phyloP scores from a whole-genome alignment of 2,888 invertebrate genomes.

The Heliconius charithonia region DNA sequence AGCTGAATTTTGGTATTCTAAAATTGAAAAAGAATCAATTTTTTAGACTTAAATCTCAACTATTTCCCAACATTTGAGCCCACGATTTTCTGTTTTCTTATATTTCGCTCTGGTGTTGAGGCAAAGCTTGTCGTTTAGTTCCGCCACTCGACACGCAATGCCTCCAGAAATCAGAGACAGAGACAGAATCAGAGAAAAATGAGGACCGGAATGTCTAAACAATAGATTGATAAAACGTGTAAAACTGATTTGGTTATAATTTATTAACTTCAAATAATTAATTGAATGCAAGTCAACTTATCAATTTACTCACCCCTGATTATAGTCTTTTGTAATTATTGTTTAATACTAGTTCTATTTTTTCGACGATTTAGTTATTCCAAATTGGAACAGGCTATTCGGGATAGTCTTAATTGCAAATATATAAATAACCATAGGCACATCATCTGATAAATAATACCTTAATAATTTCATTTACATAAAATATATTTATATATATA shows the following conservation, averaged over 20 bases:
- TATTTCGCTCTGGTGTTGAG: too few relatives aligned
- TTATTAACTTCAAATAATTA: neutral
- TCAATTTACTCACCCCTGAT: neutral
- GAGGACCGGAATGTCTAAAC: too few relatives aligned
- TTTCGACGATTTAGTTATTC: neutral
- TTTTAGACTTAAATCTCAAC: too few relatives aligned
- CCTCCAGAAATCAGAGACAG: too few relatives aligned
- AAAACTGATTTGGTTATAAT: neutral
- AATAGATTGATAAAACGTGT: too few relatives aligned
- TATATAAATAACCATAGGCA: neutral
- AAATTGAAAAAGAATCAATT: too few relatives aligned
- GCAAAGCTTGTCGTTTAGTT: too few relatives aligned
- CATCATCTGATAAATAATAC: neutral
- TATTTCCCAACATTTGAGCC: too few relatives aligned
- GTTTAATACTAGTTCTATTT: constrained; percentile 14
- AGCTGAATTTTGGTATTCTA: too few relatives aligned
- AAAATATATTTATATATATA: neutral
- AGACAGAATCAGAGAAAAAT: too few relatives aligned
- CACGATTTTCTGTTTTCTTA: too few relatives aligned
- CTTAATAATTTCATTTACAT: neutral
- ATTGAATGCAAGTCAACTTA: neutral
- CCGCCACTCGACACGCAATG: too few relatives aligned
- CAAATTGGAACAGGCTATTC: neutral
- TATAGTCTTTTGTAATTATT: constrained; percentile 37
- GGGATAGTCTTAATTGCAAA: neutral